Evolutionary conservation across 2,888 invertebrate species (phyloP).

Genomic region (Apantesis nais): DNA sequence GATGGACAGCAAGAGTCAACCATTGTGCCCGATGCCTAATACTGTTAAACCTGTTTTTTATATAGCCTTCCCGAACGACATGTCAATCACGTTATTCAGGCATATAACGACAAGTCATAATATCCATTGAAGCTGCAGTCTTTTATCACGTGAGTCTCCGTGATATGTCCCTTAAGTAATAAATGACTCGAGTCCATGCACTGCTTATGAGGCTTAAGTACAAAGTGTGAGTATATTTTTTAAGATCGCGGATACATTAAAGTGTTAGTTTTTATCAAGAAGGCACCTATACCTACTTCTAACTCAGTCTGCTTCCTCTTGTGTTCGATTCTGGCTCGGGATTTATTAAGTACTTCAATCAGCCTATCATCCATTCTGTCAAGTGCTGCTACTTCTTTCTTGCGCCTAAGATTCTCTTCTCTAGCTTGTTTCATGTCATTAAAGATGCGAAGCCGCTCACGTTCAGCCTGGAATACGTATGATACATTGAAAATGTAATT

Average conservation of each 20-base stretch:
- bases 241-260: background rate
- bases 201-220: background rate
- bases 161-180: no score
- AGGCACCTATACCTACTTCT: slow-evolving; percentile 51
- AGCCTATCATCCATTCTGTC: slow-evolving; percentile 67
- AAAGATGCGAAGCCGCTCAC: slow-evolving; percentile 67
- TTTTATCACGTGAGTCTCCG: no score
- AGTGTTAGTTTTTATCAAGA: background rate
- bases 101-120: no score
- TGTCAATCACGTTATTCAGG: no score
- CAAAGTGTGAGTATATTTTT: background rate
- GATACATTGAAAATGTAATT: background rate
- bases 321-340: slow-evolving; percentile 57
- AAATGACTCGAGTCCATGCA: background rate
- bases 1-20: background rate
- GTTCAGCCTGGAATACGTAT: slow-evolving; percentile 53
- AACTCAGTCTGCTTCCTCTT: slow-evolving; percentile 62
- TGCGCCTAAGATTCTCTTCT: slow-evolving; percentile 50
- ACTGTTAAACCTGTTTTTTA: no score
- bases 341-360: slow-evolving; percentile 58
- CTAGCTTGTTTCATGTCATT: slow-evolving; percentile 62
- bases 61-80: no score
- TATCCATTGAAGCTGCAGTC: background rate
- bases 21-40: no score
- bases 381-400: slow-evolving; percentile 55